Evolutionary conservation across 2,113 vertebrate species (phyloP).

Genomic region (Antechinus stuartii): DNA sequence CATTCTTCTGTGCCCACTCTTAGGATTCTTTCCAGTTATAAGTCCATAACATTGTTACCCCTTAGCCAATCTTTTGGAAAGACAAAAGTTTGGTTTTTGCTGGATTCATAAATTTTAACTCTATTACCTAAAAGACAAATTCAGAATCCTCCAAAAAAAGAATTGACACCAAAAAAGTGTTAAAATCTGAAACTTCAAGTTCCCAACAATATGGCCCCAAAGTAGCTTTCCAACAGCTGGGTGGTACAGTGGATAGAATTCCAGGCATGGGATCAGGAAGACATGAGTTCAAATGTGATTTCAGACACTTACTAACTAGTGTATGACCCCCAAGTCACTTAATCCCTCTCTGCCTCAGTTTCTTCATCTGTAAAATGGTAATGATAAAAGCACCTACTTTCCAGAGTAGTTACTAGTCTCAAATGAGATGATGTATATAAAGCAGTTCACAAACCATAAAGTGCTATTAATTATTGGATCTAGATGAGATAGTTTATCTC

Average conservation of each 20-base stretch:
- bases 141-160: neutral
- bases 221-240: neutral
- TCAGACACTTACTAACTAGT: neutral
- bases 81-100: neutral
- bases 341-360: neutral
- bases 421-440: neutral
- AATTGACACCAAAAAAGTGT: no score
- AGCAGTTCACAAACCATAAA: neutral
- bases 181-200: neutral
- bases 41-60: neutral
- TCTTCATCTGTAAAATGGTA: neutral
- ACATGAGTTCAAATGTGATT: neutral
- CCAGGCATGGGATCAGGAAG: neutral
- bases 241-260: neutral
- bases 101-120: neutral
- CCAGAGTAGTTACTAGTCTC: neutral
- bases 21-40: neutral
- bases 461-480: neutral
- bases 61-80: neutral
- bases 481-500: neutral
- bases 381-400: neutral
- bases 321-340: neutral
- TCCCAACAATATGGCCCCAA: neutral
- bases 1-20: neutral
- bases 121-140: neutral